phyloP scores from a whole-genome alignment of 2,113 vertebrate genomes.

The Zosterops borbonicus region DNA sequence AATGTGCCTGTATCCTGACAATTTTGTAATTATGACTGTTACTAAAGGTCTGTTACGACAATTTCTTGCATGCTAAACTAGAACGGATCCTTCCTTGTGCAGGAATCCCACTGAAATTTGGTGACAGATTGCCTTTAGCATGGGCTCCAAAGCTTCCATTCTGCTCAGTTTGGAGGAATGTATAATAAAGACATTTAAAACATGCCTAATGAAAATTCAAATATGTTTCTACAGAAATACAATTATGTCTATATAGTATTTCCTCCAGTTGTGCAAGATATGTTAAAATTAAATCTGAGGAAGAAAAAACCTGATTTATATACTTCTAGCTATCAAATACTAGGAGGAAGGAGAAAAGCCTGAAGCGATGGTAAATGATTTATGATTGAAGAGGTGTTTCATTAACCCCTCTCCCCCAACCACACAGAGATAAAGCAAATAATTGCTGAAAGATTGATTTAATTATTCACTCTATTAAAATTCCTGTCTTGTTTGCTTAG shows the following conservation, averaged over 20 bases:
- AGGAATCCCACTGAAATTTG: not conserved
- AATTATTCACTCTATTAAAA: constrained; percentile 33
- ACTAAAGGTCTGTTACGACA: not conserved
- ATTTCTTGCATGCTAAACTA: not conserved
- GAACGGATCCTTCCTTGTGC: not conserved
- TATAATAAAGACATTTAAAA: not conserved
- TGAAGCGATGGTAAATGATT: constrained; percentile 37
- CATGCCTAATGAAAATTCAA: not conserved
- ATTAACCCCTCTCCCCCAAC: not conserved
- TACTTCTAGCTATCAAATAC: not conserved
- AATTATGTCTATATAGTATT: not conserved
- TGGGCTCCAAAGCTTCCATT: not conserved
- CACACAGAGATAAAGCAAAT: constrained; percentile 49
- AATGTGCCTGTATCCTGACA: not conserved
- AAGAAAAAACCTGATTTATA: not conserved
- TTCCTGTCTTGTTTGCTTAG: constrained; percentile 10
- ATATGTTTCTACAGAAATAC: not conserved
- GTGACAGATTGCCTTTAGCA: not conserved
- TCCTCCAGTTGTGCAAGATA: not conserved
- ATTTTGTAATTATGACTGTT: constrained; percentile 13
- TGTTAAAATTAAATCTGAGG: not conserved
- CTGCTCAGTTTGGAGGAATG: not conserved
- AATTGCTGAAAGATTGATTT: constrained; percentile 40
- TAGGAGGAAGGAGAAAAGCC: not conserved
- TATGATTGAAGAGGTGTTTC: constrained; percentile 48